Evolutionary conservation across 2,113 vertebrate species (phyloP).

Genomic region (Cyprinodon brontotheroides): DNA sequence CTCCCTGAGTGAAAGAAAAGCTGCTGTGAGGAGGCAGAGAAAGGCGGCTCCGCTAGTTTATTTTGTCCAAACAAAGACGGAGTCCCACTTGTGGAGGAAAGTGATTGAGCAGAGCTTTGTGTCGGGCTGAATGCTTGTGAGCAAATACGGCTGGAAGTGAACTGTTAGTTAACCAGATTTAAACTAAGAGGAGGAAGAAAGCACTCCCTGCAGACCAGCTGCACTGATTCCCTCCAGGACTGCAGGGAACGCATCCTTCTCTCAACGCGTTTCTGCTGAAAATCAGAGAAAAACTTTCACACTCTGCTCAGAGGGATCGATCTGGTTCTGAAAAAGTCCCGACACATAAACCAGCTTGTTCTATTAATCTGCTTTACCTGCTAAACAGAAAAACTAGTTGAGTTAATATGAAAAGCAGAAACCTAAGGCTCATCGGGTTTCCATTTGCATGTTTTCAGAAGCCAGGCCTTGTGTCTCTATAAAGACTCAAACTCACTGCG

Average conservation of each 20-base stretch:
- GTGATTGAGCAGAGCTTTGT: constrained; percentile 58
- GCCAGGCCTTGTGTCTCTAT: no score
- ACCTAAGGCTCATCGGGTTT: no score
- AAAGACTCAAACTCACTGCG: no score
- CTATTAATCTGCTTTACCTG: background rate
- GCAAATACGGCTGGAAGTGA: constrained; percentile 63
- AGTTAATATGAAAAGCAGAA: no score
- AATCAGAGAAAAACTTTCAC: no score
- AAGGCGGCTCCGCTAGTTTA: constrained; percentile 61
- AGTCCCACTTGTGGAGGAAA: constrained; percentile 40
- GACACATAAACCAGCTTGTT: no score
- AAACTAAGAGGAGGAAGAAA: constrained; percentile 15
- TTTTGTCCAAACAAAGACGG: constrained; percentile 60
- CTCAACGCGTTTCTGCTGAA: background rate
- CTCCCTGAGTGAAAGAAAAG: constrained; percentile 66
- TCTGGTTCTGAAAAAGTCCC: background rate
- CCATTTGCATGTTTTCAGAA: no score
- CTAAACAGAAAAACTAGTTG: background rate
- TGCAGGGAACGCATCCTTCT: no score
- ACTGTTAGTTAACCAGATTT: constrained; percentile 55
- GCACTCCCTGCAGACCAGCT: background rate
- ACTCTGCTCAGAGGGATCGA: background rate
- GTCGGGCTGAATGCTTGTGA: constrained; percentile 34
- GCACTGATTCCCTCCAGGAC: background rate
- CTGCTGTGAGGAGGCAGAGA: constrained; percentile 35